Percentiles rank a stretch among this genome's conserved stretches.
Evolutionary conservation across 2,797 vertebrate genomes (phyloP).

Genomic region (Triplophysa bombifrons): DNA sequence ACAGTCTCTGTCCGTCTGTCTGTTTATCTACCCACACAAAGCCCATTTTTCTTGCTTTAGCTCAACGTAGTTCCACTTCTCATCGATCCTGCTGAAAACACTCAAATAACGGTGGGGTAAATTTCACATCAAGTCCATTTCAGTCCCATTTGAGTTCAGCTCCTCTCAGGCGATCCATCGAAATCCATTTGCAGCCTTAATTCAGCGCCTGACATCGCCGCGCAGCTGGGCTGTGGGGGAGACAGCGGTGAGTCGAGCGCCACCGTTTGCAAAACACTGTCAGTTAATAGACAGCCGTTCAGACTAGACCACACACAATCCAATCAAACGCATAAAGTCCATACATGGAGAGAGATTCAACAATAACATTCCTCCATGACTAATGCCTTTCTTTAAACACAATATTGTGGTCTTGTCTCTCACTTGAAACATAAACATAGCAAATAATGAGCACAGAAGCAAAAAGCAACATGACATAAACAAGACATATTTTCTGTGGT

Average conservation of each 20-base stretch:
- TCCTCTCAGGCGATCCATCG: constrained; percentile 32
- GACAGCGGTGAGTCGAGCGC: constrained; percentile 29
- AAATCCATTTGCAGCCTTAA: constrained; percentile 42
- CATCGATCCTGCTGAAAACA: constrained; percentile 45
- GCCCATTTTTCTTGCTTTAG: constrained; percentile 18
- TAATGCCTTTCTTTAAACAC: constrained; percentile 11
- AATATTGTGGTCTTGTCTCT: constrained; percentile 3
- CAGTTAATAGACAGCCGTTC: constrained; percentile 36
- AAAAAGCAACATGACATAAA: constrained; percentile 2
- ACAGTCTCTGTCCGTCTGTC: not conserved
- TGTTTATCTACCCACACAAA: not conserved
- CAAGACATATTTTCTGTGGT: not conserved
- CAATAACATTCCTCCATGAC: not conserved
- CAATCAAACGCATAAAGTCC: constrained; percentile 15
- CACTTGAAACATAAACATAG: constrained; percentile 28
- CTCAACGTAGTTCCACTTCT: constrained; percentile 26
- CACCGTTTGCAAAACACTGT: constrained; percentile 25
- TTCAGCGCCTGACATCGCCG: constrained; percentile 41
- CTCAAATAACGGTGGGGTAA: constrained; percentile 34
- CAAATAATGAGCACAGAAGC: constrained; percentile 6
- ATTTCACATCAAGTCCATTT: constrained; percentile 44
- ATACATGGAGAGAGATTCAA: constrained; percentile 30
- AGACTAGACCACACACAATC: constrained; percentile 43
- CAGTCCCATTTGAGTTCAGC: constrained; percentile 24
- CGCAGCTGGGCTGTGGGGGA: constrained; percentile 9